These are phyloP conservation scores for Zapus hudsonius DNA, from an alignment of 2,113 vertebrate genomes.

Conservation along the genomic window DNA sequence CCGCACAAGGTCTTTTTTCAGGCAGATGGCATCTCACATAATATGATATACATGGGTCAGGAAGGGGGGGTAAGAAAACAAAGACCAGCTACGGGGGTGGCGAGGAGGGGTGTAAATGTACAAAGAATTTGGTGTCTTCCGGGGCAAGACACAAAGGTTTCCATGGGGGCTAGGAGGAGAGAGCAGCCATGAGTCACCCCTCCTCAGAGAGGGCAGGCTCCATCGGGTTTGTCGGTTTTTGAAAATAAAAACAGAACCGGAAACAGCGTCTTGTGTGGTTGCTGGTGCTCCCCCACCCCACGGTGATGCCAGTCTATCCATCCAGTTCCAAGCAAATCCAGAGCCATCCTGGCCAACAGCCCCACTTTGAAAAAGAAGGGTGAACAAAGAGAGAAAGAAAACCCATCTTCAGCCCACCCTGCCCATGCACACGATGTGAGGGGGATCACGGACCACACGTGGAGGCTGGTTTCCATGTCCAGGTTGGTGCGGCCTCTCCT, in stretches of 20 bases:
- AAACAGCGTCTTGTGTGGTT: slow-evolving; percentile 63
- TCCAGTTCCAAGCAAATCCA: slow-evolving; percentile 84
- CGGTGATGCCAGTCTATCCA: slow-evolving; percentile 84
- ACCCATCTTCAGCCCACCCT: slow-evolving; percentile 24
- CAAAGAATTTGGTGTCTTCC: slow-evolving; percentile 88
- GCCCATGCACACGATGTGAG: not conserved
- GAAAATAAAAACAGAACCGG: slow-evolving; percentile 75
- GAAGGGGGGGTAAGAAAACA: slow-evolving; percentile 89
- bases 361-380: slow-evolving; percentile 80
- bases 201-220: slow-evolving; percentile 62
- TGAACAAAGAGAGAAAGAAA: slow-evolving; percentile 33
- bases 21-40: slow-evolving; percentile 94
- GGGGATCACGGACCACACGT: slow-evolving; percentile 37
- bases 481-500: slow-evolving; percentile 58
- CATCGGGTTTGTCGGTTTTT: slow-evolving; percentile 53
- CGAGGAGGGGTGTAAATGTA: slow-evolving; percentile 87
- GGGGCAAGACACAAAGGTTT: slow-evolving; percentile 73
- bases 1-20: slow-evolving; percentile 92
- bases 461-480: slow-evolving; percentile 78
- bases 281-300: slow-evolving; percentile 55
- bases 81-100: slow-evolving; percentile 90
- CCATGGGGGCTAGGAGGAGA: slow-evolving; percentile 50
- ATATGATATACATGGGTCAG: slow-evolving; percentile 93
- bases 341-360: slow-evolving; percentile 84
- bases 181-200: slow-evolving; percentile 49